Evolutionary conservation across 2,113 vertebrate species (phyloP), one percentile per base, ranked within the genome.

Genomic region (Gnathonemus longibarbis): DNA sequence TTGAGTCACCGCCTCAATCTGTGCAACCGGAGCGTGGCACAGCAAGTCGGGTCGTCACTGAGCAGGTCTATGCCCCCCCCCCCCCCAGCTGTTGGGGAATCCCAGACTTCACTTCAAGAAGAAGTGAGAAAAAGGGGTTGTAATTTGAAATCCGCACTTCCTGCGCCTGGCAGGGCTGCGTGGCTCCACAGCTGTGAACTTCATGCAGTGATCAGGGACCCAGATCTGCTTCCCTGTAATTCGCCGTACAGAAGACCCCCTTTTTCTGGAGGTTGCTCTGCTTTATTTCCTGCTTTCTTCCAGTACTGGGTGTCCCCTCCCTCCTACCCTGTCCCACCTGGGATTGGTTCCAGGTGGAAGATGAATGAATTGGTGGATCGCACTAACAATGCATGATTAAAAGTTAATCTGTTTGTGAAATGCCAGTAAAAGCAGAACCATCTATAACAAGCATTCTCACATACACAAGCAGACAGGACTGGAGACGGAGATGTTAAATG

Each of bases 81-180:
- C 15, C 39, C 39, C 39, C 39, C 17, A 66, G 21, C 89, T 85
- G 39, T 46, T 24, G 56, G 84, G 89, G 84, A 58, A 52, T 87
- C 89, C 89, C 89, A 74, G 10, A 46, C 19, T 85, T 52, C n/a
- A 21, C 53, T 85, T 86, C 24, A 27, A 62, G 58, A 74, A 46
- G 84, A 90, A 90, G 84, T 90, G 80, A 90, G 15, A 90, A 53
- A 49, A 46, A 66, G 53, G 66, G 52, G 15, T 31, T 19, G 45
- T 15, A 19, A 15, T 6, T 27, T 53, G 49, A 27, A 53, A 52
- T 35, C 45, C 1, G n/a, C 46, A 53, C 84, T 87, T 87, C 84
- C 83, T 84, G 83, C 8, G 83, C 42, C 31, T 80, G 17, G 35
- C 19, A 19, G 74, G 62, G 27, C 62, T 70, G 62, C 10, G n/a